Conservation (phyloP, 2,113 vertebrate species). For the Pardalotus punctatus region DNA sequence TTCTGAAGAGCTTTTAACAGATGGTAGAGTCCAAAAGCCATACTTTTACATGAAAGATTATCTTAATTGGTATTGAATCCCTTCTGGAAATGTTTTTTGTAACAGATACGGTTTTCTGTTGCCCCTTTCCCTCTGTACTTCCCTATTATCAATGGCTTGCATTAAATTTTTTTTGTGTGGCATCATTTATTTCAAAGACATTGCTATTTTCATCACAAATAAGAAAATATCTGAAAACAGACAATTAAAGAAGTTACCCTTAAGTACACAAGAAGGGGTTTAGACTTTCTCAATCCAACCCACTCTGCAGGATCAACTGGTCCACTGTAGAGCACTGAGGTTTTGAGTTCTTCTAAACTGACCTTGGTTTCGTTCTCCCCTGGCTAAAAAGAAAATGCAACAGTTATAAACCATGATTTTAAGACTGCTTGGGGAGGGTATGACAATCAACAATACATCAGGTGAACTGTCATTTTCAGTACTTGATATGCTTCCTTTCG, state of each 20-base stretch:
- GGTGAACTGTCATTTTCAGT: neutral
- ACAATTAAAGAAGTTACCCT: constrained; percentile 77
- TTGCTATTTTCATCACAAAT: neutral
- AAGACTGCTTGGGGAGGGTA: neutral
- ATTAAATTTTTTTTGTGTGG: neutral
- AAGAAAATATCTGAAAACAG: neutral
- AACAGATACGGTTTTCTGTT: neutral
- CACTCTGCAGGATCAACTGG: constrained; percentile 88
- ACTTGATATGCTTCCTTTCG: neutral
- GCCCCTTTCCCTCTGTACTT: neutral
- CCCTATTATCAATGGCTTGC: neutral
- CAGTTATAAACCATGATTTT: neutral
- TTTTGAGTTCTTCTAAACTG: constrained; percentile 58
- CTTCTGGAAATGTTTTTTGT: neutral
- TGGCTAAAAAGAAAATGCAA: constrained; percentile 69
- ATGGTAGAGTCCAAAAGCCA: neutral
- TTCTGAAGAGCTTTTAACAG: neutral
- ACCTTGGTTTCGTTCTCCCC: constrained; percentile 77
- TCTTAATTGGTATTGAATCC: neutral
- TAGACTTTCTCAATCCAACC: constrained; percentile 87
- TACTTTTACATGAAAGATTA: neutral
- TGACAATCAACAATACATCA: neutral
- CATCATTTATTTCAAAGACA: neutral
- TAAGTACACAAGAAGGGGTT: constrained; percentile 85
- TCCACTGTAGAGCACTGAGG: constrained; percentile 80